Conservation (phyloP, 2,888 invertebrate species). For the Heliconius charithonia region DNA sequence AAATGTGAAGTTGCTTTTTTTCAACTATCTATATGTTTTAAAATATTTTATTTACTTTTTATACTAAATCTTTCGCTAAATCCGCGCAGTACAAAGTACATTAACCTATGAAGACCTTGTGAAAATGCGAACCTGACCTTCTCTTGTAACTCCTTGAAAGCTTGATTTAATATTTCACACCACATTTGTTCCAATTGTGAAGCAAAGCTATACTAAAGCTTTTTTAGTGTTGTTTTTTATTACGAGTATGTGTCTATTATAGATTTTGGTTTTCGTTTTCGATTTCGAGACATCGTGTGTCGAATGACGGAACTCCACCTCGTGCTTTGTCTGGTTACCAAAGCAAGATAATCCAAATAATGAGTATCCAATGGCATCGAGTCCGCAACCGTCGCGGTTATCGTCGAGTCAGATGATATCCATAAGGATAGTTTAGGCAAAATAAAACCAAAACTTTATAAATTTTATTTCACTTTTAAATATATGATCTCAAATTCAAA, state of each 20-base stretch:
- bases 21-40: no score
- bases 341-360: background rate
- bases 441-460: no score
- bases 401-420: no score
- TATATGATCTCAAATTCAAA: background rate
- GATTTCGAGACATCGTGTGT: background rate
- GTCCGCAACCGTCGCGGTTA: background rate
- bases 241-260: no score
- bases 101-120: conserved; percentile 21
- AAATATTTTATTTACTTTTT: no score
- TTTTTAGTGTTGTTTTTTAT: background rate
- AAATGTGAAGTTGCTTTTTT: no score
- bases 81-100: background rate
- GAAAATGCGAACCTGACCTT: conserved; percentile 23
- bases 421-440: no score
- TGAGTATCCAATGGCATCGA: background rate
- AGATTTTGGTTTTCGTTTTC: background rate
- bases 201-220: background rate
- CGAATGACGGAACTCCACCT: background rate
- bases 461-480: no score
- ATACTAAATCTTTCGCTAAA: background rate
- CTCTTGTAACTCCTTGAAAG: conserved; percentile 15
- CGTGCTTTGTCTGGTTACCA: background rate
- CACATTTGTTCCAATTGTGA: background rate
- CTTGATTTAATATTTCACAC: conserved; percentile 14